Evolutionary conservation across 1,140 invertebrate species (phyloP).

Genomic region (Drosophila jambulina): DNA sequence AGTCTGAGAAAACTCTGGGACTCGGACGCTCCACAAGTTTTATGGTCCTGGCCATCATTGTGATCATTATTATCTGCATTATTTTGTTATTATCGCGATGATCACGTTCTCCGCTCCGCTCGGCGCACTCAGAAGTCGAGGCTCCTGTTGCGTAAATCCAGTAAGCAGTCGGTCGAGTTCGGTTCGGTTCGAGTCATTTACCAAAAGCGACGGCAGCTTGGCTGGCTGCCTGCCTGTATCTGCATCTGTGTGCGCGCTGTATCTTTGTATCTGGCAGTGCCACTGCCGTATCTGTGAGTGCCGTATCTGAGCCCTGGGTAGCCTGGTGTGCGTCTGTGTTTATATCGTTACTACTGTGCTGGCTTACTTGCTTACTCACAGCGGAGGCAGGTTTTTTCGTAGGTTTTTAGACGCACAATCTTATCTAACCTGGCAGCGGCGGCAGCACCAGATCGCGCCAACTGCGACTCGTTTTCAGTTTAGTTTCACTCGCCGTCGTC

Average conservation of each 20-base stretch:
- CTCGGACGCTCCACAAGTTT: conserved; percentile 34
- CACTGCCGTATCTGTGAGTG: conserved; percentile 17
- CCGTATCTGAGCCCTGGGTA: conserved; percentile 2
- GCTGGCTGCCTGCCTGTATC: conserved; percentile 35
- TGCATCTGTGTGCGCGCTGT: conserved; percentile 36
- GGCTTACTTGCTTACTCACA: conserved; percentile 57
- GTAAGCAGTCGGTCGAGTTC: conserved; percentile 73
- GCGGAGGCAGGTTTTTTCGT: conserved; percentile 59
- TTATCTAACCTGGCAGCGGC: conserved; percentile 75
- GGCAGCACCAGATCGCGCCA: conserved; percentile 49
- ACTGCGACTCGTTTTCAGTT: conserved; percentile 66
- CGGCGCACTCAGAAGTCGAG: conserved; percentile 64
- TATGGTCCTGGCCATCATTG: conserved; percentile 45
- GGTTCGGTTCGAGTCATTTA: conserved; percentile 65
- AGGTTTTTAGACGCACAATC: conserved; percentile 74
- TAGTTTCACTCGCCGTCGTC: conserved; percentile 68
- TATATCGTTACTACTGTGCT: conserved; percentile 61
- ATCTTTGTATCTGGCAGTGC: conserved; percentile 31
- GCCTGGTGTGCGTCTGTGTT: conserved; percentile 39
- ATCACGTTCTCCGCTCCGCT: conserved; percentile 46
- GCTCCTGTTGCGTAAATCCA: conserved; percentile 82
- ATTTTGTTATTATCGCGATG: conserved; percentile 70
- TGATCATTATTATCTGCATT: conserved; percentile 52
- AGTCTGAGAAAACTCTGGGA: background rate
- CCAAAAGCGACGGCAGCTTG: conserved; percentile 64